Percentiles rank a stretch among this genome's conserved stretches.
Conservation (phyloP, 2,888 invertebrate species). For the Heteropelma amictum region DNA sequence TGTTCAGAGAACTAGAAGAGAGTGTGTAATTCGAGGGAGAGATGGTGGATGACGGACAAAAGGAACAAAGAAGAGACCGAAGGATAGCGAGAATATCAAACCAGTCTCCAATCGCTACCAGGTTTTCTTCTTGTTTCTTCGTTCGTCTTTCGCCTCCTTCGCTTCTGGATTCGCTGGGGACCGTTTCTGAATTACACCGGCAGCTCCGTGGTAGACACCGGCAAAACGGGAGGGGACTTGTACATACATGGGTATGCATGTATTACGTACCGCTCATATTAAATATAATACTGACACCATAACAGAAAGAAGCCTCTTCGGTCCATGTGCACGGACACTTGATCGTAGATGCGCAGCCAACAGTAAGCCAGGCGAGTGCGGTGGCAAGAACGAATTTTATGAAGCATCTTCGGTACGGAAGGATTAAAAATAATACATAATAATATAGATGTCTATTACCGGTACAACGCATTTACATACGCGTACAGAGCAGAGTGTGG, state of each 20-base stretch:
- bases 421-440: conserved; percentile 29
- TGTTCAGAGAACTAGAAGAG: conserved; percentile 39
- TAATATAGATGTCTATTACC: background rate
- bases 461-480: background rate
- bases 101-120: conserved; percentile 10
- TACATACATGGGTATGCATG: background rate
- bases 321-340: background rate
- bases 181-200: conserved; percentile 24
- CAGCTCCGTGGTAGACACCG: background rate
- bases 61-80: background rate
- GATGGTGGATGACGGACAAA: background rate
- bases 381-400: conserved; percentile 51
- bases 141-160: background rate
- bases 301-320: conserved; percentile 34
- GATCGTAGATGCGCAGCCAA: conserved; percentile 5
- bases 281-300: conserved; percentile 13
- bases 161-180: background rate
- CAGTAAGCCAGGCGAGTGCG: conserved; percentile 28
- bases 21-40: background rate
- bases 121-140: conserved; percentile 9
- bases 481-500: background rate
- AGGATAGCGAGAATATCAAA: conserved; percentile 16
- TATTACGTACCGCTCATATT: conserved; percentile 7
- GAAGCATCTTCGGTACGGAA: conserved; percentile 40
- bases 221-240: background rate